Evolutionary conservation across 2,797 vertebrate species (phyloP), one percentile per base, ranked within the genome.

Genomic region (Allobates femoralis): DNA sequence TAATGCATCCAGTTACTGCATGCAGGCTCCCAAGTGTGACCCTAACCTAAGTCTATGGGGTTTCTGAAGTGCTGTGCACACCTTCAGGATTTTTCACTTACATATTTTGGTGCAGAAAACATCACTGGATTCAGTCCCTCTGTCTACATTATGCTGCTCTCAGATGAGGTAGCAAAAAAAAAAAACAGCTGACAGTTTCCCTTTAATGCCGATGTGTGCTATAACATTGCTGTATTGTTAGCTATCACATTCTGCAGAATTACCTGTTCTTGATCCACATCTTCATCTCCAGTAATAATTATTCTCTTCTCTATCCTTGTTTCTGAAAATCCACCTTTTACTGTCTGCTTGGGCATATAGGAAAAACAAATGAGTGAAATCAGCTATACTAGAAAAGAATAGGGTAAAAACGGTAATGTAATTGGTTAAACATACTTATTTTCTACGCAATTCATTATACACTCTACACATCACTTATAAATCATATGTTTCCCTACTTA

Each of bases 271-370:
- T 99, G 98, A 92, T 99, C 98, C 87, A 99, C 98, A 23, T 99
- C 98, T 87, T 99, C 98, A 16, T 99, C 98, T 88, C 98, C 98
- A 0, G 98, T 99, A 90, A 99, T 99, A 83, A 99, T 98, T 90
- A 99, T 99, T 92, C 98, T 95, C 88, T 99, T 99, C 94, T 99
- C 98, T n/a, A 99, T 99, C 88, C 98, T 96, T 1, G 98, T 99
- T 93, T 99, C 98, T 0, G 98, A 98, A 94, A 97, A 99, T n/a
- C 98, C 98, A 85, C 98, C 98, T 95, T 99, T 99, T 92, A 98
- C 98, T 91, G 98, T 99, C 98, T 99, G 93, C 15, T 56, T 3
- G 62, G 28, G 19, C n/a, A 66, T n/a, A 58, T 26, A 8, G 30
- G 8, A 56, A 8, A 77, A 56, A 4, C 26, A 37, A 78, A 37